Evolutionary conservation across 2,888 invertebrate genomes (phyloP), one percentile per base, ranked within the genome.

Genomic region (Tetheella fluctuosa): DNA sequence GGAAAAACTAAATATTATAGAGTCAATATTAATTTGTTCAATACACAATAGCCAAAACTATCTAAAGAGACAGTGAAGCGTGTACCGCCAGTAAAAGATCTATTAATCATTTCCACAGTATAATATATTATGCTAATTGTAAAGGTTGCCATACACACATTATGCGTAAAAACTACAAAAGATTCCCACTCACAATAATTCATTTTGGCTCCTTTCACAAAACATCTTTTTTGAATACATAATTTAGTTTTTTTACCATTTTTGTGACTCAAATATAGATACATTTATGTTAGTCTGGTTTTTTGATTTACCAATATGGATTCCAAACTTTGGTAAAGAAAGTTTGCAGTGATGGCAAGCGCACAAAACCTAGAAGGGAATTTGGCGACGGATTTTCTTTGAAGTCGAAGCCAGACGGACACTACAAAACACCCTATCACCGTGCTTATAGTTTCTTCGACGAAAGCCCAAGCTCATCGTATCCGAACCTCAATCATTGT

Each of bases 61-160:
- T 7, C 17, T 17, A 42, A 42, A 7, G 42, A n/a, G 25, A 52
- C 39, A 55, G 23, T 23, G 58, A 53, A 58, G 60, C 65, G 68
- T 69, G 69, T 68, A 67, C 62, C 61, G 65, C 58, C 68, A 65
- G 64, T 67, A 58, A 61, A 58, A 59, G 67, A 48, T 48, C 76
- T 62, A 80, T 80, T 72, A 78, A 78, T 80, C 79, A 76, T 64
- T 57, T 37, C 64, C 69, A 68, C 63, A 58, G 69, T 70, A 79
- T 76, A 79, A 77, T 70, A 67, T 73, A 68, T 48, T 72, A 75
- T 79, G 78, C 63, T 73, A 78, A 78, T 72, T 69, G 62, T 64
- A 67, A 65, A 72, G 71, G 71, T 64, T 66, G 69, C 68, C 71
- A 66, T 64, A 59, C 71, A 69, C 65, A 70, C 65, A 48, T 61